A percentile compares a stretch with the other conserved stretches of the same genome.
These are phyloP conservation scores for Conchocele bisecta DNA, from an alignment of 2,888 invertebrate genomes.

Conservation along the genomic window DNA sequence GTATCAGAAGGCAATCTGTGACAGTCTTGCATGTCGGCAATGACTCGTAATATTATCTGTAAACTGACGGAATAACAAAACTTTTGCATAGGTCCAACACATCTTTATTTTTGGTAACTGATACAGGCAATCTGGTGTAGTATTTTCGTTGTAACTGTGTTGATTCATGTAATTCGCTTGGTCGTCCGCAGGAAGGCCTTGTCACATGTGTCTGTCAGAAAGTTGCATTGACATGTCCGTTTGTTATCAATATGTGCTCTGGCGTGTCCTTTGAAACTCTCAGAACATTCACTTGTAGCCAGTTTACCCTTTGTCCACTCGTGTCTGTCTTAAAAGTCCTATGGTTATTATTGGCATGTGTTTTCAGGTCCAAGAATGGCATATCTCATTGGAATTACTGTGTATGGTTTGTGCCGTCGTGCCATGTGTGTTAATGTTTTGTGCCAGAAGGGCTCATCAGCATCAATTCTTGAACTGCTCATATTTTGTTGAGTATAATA, in stretches of 20 bases:
- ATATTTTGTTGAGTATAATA: too few species aligned
- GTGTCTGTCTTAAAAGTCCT: too few species aligned
- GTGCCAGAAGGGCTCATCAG: too few species aligned
- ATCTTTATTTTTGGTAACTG: constrained; percentile 6
- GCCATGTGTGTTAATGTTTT: too few species aligned
- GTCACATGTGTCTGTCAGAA: too few species aligned
- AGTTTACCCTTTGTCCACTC: constrained; percentile 4
- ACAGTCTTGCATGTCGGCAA: background rate
- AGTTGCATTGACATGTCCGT: background rate
- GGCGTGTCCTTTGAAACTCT: background rate
- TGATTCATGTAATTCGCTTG: background rate
- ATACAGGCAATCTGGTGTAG: background rate
- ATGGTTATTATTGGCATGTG: background rate
- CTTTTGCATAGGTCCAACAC: constrained; percentile 6
- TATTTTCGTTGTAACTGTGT: constrained; percentile 1
- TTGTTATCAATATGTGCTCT: constrained; percentile 2
- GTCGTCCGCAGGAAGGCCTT: background rate
- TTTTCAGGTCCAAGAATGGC: constrained; percentile 1
- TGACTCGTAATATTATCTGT: background rate
- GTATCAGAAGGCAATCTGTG: background rate
- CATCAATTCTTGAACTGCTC: too few species aligned
- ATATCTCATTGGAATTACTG: too few species aligned
- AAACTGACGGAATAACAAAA: background rate
- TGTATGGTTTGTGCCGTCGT: too few species aligned
- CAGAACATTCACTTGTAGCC: constrained; percentile 13